These are phyloP conservation scores for Colius striatus DNA, from an alignment of 2,113 vertebrate species.

Conservation along the genomic window DNA sequence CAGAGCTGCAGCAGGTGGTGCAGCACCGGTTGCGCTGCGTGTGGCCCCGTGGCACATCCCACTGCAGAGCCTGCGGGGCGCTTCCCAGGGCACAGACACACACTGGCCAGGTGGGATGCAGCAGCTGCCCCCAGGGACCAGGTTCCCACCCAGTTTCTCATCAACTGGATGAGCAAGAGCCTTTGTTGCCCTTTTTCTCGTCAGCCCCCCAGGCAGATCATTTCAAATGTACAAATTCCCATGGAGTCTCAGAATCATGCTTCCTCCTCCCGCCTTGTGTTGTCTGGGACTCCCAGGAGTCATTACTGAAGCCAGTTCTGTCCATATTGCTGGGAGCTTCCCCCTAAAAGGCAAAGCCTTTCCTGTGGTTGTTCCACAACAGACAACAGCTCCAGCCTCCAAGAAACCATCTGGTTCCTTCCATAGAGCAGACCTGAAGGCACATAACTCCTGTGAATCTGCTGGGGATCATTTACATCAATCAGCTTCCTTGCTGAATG, in stretches of 20 bases:
- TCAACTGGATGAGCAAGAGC: background rate
- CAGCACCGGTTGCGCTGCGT: no score
- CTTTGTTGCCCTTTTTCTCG: background rate
- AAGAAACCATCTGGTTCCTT: background rate
- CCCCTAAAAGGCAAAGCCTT: background rate
- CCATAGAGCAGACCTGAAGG: background rate
- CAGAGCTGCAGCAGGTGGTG: background rate
- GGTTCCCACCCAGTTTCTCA: background rate
- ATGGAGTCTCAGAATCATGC: background rate
- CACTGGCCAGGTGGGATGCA: no score
- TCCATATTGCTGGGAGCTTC: background rate
- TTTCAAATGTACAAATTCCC: background rate
- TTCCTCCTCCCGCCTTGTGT: background rate
- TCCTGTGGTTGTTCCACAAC: background rate
- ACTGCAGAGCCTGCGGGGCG: no score
- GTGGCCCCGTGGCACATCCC: background rate
- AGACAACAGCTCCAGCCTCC: background rate
- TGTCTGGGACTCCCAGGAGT: background rate
- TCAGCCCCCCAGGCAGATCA: background rate
- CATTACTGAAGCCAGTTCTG: background rate
- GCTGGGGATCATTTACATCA: background rate
- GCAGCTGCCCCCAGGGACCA: no score
- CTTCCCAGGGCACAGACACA: no score
- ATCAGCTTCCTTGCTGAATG: background rate
- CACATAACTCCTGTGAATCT: background rate